Evolutionary conservation across 2,888 invertebrate species (phyloP), one percentile per base, ranked within the genome.

Genomic region (Aphodius sticticus): DNA sequence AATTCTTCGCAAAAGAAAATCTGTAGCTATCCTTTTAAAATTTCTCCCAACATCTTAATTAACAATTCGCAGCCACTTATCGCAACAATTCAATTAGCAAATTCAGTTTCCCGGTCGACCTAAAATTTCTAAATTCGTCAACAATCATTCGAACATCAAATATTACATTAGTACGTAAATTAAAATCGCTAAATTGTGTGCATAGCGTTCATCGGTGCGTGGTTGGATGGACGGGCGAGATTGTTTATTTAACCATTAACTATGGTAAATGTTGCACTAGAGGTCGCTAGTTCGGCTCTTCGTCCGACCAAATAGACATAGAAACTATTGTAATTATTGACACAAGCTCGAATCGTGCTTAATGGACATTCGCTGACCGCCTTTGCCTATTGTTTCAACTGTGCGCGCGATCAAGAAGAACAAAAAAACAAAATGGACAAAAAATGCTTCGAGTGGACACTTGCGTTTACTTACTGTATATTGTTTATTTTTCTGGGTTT

Each of bases 221-320:
- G 12, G 53, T 53, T 53, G 53, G 53, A 53, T 12, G 53, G 12
- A 7, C 53, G 12, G 4, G 12, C 9, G n/a, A 37, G 37, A 26
- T 79, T 87, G 84, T 88, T 88, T 88, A 84, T 84, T 83, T 72
- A 86, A 82, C 86, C 87, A 88, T 88, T 87, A 87, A 85, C 85
- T 87, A 76, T 84, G 81, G 86, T 85, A 86, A 87, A 86, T 87
- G 87, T 87, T 87, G 86, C 84, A 83, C 69, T 78, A 77, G 78
- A 77, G 77, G 80, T 78, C 78, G 81, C 82, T 78, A 79, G 74
- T 76, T 77, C 77, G 71, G 75, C 80, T 74, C 76, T 78, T 77
- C 72, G 72, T 77, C 69, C 69, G 69, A 36, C n/a, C 70, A 38
- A 69, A 79, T 75, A 76, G 70, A 70, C 53, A 74, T 37, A 80